Evolutionary conservation across 2,888 invertebrate species (phyloP).

Genomic region (Drosophila hawaiiensis): DNA sequence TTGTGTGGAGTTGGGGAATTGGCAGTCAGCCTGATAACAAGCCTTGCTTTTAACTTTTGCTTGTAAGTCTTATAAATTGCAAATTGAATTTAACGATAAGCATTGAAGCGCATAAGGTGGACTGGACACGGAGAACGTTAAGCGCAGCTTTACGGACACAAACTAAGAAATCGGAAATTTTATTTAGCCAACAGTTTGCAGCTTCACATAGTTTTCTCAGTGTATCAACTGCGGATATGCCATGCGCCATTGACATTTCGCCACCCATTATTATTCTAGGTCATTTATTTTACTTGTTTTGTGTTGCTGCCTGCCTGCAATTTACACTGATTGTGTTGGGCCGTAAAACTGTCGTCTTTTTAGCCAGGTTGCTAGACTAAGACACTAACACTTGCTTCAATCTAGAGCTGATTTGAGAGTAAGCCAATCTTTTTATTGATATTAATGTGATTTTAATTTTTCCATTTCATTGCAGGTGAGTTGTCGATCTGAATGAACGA

Average conservation of each 20-base stretch:
- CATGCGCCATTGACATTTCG: constrained; percentile 43
- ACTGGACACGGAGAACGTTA: constrained; percentile 9
- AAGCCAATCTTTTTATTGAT: constrained; percentile 37
- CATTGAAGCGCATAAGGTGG: constrained; percentile 40
- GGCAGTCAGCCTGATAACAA: constrained; percentile 52
- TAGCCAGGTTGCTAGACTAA: background rate
- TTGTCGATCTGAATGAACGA: constrained; percentile 16
- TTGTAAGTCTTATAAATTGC: constrained; percentile 75
- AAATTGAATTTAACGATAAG: constrained; percentile 80
- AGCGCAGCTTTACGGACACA: constrained; percentile 22
- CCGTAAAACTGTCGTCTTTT: constrained; percentile 19
- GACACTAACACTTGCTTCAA: constrained; percentile 24
- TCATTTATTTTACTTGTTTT: constrained; percentile 34
- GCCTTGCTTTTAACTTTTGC: constrained; percentile 42
- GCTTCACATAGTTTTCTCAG: constrained; percentile 9
- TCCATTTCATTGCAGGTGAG: constrained; percentile 56
- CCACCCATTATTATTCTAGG: constrained; percentile 40
- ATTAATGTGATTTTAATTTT: constrained; percentile 36
- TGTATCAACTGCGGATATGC: constrained; percentile 22
- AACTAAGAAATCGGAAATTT: constrained; percentile 2
- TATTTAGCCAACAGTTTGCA: background rate
- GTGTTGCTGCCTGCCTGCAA: constrained; percentile 32
- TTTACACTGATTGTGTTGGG: constrained; percentile 59
- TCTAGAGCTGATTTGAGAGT: constrained; percentile 7
- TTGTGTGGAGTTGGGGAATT: constrained; percentile 8